Evolutionary conservation across 2,888 invertebrate genomes (phyloP), one percentile per base, ranked within the genome.

Genomic region (Amitus sp.): DNA sequence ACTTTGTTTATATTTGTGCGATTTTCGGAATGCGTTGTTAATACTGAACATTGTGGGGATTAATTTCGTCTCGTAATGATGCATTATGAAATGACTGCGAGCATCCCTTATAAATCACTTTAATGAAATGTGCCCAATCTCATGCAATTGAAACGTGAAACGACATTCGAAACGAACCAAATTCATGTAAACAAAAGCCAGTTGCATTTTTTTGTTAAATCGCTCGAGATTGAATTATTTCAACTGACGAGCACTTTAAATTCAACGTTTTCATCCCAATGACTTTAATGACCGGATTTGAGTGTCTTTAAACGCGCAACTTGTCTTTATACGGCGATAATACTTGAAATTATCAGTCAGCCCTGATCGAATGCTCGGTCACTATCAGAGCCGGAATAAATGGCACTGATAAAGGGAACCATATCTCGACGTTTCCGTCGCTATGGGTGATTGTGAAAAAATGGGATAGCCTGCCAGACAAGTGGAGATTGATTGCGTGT

Each of bases 281-380:
- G 30, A 30, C 30, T 2, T 30, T 30, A 30, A 30, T 30, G 30
- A 30, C 30, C 30, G 30, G 30, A n/a, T 30, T 30, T n/a, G 10
- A 30, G n/a, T 6, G 30, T n/a, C 30, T 9, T 6, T n/a, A 10
- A 30, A 30, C 30, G 30, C 30, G 10, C 6, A 7, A 30, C 30
- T 30, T 30, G 3, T 30, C 10, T 2, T 30, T 7, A 30, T n/a
- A 30, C n/a, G 30, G n/a, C 30, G 30, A 30, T 30, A 30, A 30
- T 30, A 30, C 30, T 30, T 30, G 30, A n/a, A n/a, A 30, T 30
- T 30, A 30, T 30, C 30, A 30, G 30, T 30, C n/a, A n/a, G 30
- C 30, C 10, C 30, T 30, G 30, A 30, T 30, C 30, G 30, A 30
- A 30, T 30, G 30, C 30, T 30, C 30, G 30, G 30, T 30, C 30